These are phyloP conservation scores for Actenoides hombroni DNA, from an alignment of 2,113 vertebrate species.

Conservation along the genomic window DNA sequence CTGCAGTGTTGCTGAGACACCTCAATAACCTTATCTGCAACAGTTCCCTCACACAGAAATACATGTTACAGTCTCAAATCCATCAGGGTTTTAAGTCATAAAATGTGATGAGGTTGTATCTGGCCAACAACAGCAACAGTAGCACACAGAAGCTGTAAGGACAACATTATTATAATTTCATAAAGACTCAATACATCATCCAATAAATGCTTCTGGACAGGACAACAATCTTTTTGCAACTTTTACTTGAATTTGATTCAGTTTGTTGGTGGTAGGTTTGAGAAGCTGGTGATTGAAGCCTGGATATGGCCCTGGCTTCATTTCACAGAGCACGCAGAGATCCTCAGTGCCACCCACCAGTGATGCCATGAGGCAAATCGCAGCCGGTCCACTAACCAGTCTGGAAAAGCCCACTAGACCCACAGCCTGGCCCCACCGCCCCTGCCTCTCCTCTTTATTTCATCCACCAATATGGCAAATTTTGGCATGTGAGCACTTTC, in stretches of 20 bases:
- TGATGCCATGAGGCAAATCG: rapidly evolving
- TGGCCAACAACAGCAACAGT: background rate
- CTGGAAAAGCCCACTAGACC: background rate
- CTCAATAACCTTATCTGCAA: background rate
- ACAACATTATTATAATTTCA: background rate
- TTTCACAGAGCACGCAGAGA: rapidly evolving
- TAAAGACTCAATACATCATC: background rate
- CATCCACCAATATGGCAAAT: background rate
- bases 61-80: background rate
- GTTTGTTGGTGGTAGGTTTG: background rate
- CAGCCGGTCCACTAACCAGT: background rate
- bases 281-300: background rate
- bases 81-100: background rate
- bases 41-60: background rate
- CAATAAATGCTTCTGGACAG: background rate
- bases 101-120: background rate
- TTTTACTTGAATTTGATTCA: background rate
- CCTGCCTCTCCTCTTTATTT: rapidly evolving
- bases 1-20: background rate
- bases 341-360: background rate
- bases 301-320: rapidly evolving
- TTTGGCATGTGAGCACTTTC: background rate
- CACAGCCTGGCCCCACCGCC: background rate
- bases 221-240: background rate
- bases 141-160: background rate